A percentile compares a stretch with the other conserved stretches of the same genome.
Evolutionary conservation across 2,113 vertebrate species (phyloP).

Genomic region (Cygnus atratus): DNA sequence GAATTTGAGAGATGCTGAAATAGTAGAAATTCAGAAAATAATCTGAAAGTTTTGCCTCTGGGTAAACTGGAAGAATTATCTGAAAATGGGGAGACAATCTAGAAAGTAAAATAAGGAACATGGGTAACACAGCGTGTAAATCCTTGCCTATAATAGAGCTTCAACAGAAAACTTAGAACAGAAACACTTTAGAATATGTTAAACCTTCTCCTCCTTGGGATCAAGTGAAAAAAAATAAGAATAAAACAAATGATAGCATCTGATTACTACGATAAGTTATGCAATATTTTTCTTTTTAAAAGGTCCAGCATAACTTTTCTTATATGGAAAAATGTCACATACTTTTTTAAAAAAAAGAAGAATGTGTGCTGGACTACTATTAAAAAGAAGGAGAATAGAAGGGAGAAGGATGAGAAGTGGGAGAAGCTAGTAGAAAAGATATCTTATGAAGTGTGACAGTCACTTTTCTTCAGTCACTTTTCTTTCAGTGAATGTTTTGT

Average conservation of each 20-base stretch:
- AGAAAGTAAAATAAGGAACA: not conserved
- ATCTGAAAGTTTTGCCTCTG: not conserved
- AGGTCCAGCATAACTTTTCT: not conserved
- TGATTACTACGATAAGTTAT: not conserved
- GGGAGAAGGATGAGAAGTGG: not conserved
- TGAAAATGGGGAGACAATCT: not conserved
- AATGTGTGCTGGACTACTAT: not conserved
- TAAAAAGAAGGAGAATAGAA: not conserved
- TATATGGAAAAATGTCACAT: not conserved
- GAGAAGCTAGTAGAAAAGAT: not conserved
- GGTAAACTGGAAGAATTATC: not conserved
- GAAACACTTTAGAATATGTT: fast-evolving
- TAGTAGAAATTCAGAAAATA: not conserved
- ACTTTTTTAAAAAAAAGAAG: not conserved
- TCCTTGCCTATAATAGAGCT: not conserved
- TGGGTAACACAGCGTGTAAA: not conserved
- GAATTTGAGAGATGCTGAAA: slow-evolving; percentile 7
- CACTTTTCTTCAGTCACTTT: not conserved
- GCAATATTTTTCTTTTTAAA: not conserved
- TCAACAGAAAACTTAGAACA: not conserved
- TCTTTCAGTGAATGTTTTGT: not conserved
- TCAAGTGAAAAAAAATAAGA: not conserved
- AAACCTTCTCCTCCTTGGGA: not conserved
- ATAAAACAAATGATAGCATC: not conserved
- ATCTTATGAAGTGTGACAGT: not conserved